Evolutionary conservation across 2,888 invertebrate species (phyloP).

Genomic region (Tineola bisselliella): DNA sequence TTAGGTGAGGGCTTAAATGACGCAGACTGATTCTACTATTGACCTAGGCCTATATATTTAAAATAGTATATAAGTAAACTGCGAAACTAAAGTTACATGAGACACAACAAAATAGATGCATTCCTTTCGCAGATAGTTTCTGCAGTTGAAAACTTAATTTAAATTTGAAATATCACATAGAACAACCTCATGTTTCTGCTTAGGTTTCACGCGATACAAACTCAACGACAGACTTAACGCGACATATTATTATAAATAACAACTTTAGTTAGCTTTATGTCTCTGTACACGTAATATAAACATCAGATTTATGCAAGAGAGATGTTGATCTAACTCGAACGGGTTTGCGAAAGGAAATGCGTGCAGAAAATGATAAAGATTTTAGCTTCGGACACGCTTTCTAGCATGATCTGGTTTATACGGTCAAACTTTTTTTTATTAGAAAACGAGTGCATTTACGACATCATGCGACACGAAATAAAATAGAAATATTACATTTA

Average conservation of each 20-base stretch:
- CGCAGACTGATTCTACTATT: no score
- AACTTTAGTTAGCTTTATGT: slow-evolving; percentile 9
- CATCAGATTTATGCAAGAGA: slow-evolving; percentile 24
- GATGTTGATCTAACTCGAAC: slow-evolving; percentile 22
- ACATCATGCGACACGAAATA: background rate
- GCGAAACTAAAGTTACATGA: no score
- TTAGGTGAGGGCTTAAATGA: no score
- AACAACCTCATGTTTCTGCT: background rate
- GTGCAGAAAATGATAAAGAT: slow-evolving; percentile 52
- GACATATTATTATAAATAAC: slow-evolving; percentile 7
- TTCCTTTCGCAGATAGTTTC: background rate
- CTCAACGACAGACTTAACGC: background rate
- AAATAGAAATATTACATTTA: background rate
- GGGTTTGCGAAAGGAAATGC: slow-evolving; percentile 40
- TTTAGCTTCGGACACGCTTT: slow-evolving; percentile 36
- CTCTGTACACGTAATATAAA: slow-evolving; percentile 24
- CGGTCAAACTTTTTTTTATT: slow-evolving; percentile 12
- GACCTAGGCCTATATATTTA: no score
- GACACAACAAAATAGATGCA: background rate
- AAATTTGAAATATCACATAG: background rate
- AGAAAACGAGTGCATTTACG: background rate
- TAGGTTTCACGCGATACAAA: slow-evolving; percentile 5
- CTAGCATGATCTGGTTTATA: slow-evolving; percentile 21
- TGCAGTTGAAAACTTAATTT: slow-evolving; percentile 3
- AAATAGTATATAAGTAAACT: no score